Percentiles rank a stretch among this genome's conserved stretches.
Conservation (phyloP, 2,113 vertebrate genomes). For the Elachura formosa region DNA sequence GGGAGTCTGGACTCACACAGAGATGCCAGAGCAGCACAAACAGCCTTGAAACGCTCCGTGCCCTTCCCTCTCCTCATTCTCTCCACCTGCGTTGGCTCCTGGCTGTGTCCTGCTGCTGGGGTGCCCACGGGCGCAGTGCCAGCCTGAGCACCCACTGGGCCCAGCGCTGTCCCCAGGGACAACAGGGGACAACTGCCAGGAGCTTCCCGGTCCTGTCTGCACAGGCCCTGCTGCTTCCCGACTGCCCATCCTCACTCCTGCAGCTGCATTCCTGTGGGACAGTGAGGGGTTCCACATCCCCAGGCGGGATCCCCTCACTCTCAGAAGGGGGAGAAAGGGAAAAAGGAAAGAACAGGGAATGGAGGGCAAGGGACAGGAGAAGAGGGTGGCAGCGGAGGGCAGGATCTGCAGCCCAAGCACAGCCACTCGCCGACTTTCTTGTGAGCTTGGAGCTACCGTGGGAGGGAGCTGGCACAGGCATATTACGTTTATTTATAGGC, state of each 20-base stretch:
- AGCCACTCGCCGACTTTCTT: neutral
- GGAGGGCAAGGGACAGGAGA: neutral
- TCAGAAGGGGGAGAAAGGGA: neutral
- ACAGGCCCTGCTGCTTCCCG: neutral
- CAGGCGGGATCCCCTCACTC: rapidly evolving
- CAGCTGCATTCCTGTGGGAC: neutral
- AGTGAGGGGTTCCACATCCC: rapidly evolving
- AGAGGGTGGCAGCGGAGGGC: neutral
- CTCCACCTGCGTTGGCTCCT: neutral
- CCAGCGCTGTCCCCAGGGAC: neutral
- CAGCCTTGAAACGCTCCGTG: rapidly evolving
- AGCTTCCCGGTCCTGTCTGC: neutral
- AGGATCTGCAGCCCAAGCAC: constrained; percentile 1
- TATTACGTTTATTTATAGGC: constrained; percentile 47
- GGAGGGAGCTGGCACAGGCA: constrained; percentile 47
- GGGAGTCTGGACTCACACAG: neutral
- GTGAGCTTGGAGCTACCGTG: constrained; percentile 6
- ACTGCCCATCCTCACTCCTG: neutral
- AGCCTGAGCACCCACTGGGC: rapidly evolving
- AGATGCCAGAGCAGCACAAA: neutral
- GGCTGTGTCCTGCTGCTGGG: rapidly evolving
- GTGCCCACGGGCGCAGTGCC: neutral
- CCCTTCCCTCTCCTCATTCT: neutral
- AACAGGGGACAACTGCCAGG: rapidly evolving
- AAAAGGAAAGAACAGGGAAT: rapidly evolving